phyloP scores from a whole-genome alignment of 2,888 invertebrate genomes.

The Clusia tigrina region DNA sequence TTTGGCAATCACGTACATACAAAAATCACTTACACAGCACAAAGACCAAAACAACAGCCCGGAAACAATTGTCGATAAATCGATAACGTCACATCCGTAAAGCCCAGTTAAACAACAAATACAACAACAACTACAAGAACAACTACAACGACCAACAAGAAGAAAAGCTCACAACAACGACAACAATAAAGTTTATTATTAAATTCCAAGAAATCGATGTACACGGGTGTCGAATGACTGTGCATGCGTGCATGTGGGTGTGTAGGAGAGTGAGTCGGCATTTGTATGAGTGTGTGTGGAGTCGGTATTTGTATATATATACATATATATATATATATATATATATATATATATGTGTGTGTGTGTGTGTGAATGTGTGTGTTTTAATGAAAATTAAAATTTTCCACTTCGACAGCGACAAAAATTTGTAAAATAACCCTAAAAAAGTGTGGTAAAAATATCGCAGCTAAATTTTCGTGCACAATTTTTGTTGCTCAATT shows the following conservation, averaged over 20 bases:
- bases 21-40: too few species aligned
- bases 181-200: neutral
- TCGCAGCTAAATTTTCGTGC: neutral
- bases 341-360: too few species aligned
- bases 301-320: too few species aligned
- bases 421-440: neutral
- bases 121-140: neutral
- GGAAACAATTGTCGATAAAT: too few species aligned
- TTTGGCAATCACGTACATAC: too few species aligned
- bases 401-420: neutral
- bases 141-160: neutral
- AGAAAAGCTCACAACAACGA: too few species aligned
- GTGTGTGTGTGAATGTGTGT: conserved; percentile 1
- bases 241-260: conserved; percentile 8
- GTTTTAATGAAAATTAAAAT: conserved; percentile 4
- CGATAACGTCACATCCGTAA: too few species aligned
- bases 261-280: too few species aligned
- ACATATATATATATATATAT: too few species aligned
- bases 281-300: too few species aligned
- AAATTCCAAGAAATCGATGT: neutral
- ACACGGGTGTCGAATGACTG: neutral
- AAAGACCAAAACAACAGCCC: too few species aligned
- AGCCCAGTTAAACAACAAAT: too few species aligned
- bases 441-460: conserved; percentile 1
- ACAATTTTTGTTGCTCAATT: neutral